phyloP scores from a whole-genome alignment of 2,888 invertebrate genomes.

The Drosophila mayaguana region DNA sequence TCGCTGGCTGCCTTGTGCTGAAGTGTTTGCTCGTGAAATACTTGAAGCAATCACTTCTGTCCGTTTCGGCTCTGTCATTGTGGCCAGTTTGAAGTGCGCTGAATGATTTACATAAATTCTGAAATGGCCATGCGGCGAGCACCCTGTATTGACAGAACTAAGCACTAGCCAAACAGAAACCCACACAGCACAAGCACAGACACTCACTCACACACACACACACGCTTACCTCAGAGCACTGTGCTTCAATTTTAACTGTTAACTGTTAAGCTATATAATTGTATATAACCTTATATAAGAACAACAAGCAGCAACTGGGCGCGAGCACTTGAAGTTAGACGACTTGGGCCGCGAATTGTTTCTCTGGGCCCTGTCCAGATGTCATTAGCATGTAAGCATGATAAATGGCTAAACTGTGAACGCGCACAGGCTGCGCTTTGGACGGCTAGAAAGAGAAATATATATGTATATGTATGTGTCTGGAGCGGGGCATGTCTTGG shows the following conservation, averaged over 20 bases:
- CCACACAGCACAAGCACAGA: slow-evolving; percentile 44
- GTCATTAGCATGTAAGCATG: slow-evolving; percentile 80
- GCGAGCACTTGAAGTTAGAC: slow-evolving; percentile 55
- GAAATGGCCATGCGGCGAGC: slow-evolving; percentile 55
- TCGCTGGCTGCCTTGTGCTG: slow-evolving; percentile 27
- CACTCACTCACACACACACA: background rate
- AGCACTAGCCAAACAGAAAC: slow-evolving; percentile 70
- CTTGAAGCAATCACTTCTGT: slow-evolving; percentile 67
- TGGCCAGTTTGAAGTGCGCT: slow-evolving; percentile 67
- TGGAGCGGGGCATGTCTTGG: slow-evolving; percentile 43
- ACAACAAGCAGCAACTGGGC: slow-evolving; percentile 29
- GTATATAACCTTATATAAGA: slow-evolving; percentile 58
- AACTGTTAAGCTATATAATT: slow-evolving; percentile 62
- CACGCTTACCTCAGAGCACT: background rate
- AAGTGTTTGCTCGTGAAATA: slow-evolving; percentile 80
- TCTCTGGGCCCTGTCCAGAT: slow-evolving; percentile 56
- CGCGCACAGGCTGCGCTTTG: slow-evolving; percentile 39
- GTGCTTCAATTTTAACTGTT: slow-evolving; percentile 59
- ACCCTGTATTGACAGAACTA: slow-evolving; percentile 77
- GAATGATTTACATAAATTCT: slow-evolving; percentile 81
- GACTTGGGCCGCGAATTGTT: slow-evolving; percentile 41
- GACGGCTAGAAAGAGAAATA: slow-evolving; percentile 19
- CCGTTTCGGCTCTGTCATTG: slow-evolving; percentile 74
- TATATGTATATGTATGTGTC: background rate
- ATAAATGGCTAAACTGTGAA: slow-evolving; percentile 70